Percentiles rank a stretch among this genome's conserved stretches.
Conservation (phyloP, 2,888 invertebrate species). For the Catonia carolina region DNA sequence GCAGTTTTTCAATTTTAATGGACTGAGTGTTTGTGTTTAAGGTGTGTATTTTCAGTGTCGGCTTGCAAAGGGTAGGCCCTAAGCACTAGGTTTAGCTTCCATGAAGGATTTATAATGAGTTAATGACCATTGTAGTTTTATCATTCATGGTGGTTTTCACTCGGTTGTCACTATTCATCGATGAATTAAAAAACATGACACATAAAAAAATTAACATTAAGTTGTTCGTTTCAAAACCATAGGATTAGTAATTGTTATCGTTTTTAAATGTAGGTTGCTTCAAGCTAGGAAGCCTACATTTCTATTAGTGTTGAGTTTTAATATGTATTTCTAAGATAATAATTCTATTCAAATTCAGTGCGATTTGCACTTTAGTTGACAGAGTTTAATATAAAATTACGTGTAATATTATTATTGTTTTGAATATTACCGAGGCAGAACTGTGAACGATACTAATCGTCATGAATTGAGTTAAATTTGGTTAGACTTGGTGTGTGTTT, state of each 20-base stretch:
- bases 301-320: not conserved
- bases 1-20: not conserved
- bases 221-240: not conserved
- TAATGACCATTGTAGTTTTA: conserved; percentile 10
- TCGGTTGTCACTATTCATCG: no score
- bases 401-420: no score
- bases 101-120: conserved; percentile 22
- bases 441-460: no score
- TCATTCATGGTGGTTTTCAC: not conserved
- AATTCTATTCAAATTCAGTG: no score
- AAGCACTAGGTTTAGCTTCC: conserved; percentile 24
- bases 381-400: no score
- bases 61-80: conserved; percentile 23
- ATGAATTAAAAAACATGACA: no score
- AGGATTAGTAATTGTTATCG: not conserved
- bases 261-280: not conserved
- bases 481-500: no score
- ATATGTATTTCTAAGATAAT: no score
- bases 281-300: not conserved
- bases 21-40: conserved; percentile 9
- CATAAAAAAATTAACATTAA: not conserved
- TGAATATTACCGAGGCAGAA: no score
- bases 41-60: conserved; percentile 24
- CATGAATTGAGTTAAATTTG: no score
- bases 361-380: no score